Conservation (phyloP, 2,888 invertebrate species). For the Torymus tubicola region DNA sequence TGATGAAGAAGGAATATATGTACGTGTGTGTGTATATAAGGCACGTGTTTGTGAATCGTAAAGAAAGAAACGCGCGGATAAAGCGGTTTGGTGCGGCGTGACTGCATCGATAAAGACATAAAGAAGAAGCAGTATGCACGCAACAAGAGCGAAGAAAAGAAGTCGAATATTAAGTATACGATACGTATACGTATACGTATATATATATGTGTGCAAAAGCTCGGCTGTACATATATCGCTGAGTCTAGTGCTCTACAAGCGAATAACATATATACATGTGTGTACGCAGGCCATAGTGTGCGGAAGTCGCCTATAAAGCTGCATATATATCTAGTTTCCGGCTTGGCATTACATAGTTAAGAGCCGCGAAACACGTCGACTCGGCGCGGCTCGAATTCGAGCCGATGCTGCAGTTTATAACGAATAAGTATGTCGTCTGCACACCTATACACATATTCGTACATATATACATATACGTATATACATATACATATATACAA, state of each 20-base stretch:
- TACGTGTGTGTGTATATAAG: no score
- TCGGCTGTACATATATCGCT: conserved; percentile 14
- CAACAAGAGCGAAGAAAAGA: neutral
- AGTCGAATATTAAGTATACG: conserved; percentile 38
- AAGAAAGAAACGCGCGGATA: neutral
- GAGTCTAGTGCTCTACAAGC: conserved; percentile 22
- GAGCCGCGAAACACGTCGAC: conserved; percentile 21
- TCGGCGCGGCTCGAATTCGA: conserved; percentile 27
- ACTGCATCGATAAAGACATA: no score
- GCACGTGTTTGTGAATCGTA: neutral
- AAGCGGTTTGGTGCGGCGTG: no score
- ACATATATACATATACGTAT: neutral
- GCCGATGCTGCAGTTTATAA: conserved; percentile 36
- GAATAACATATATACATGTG: neutral
- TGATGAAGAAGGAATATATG: no score
- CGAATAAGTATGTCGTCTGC: conserved; percentile 25
- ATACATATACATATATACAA: neutral
- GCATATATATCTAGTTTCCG: conserved; percentile 40
- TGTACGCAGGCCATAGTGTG: neutral
- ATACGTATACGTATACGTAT: conserved; percentile 41
- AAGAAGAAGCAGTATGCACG: no score
- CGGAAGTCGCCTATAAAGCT: conserved; percentile 42
- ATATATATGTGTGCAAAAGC: no score
- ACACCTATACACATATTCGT: neutral
- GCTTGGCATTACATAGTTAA: conserved; percentile 28